Percentiles rank a stretch among this genome's conserved stretches.
phyloP scores from a whole-genome alignment of 37 sponge, comb jelly and placozoan genomes.

The Ianthella basta region DNA sequence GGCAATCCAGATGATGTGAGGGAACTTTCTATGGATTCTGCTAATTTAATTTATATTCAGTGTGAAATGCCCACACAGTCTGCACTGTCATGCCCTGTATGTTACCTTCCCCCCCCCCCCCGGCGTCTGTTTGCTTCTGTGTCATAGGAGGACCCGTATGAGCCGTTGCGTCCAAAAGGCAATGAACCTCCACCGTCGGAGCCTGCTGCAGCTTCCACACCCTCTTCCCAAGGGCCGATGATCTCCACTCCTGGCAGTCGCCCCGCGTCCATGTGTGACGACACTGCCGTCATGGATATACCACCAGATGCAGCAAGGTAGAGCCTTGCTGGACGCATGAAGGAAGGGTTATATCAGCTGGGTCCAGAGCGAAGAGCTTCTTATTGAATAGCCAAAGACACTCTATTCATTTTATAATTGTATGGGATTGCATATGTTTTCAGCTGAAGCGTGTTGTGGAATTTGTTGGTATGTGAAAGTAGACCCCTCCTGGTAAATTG shows the following conservation, averaged over 20 bases:
- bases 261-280: not conserved
- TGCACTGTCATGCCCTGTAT: not conserved
- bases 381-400: too few species aligned
- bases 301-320: not conserved
- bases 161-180: not conserved
- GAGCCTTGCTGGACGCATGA: too few species aligned
- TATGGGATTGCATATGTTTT: too few species aligned
- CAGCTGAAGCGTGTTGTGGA: too few species aligned
- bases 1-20: conserved; percentile 18
- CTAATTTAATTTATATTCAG: too few species aligned
- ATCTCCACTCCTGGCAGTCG: not conserved
- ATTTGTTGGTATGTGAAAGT: too few species aligned
- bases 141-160: conserved; percentile 27
- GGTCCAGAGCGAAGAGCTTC: too few species aligned
- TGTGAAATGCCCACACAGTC: too few species aligned
- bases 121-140: not conserved
- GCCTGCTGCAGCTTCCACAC: not conserved
- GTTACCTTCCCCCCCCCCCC: not conserved
- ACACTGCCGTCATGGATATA: not conserved
- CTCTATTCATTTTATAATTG: too few species aligned
- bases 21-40: not conserved
- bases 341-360: too few species aligned
- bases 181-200: not conserved
- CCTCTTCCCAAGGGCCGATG: not conserved
- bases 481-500: too few species aligned